Base-by-base conservation (phyloP, 2,888 invertebrate species). In the Xiphydria camelus region DNA sequence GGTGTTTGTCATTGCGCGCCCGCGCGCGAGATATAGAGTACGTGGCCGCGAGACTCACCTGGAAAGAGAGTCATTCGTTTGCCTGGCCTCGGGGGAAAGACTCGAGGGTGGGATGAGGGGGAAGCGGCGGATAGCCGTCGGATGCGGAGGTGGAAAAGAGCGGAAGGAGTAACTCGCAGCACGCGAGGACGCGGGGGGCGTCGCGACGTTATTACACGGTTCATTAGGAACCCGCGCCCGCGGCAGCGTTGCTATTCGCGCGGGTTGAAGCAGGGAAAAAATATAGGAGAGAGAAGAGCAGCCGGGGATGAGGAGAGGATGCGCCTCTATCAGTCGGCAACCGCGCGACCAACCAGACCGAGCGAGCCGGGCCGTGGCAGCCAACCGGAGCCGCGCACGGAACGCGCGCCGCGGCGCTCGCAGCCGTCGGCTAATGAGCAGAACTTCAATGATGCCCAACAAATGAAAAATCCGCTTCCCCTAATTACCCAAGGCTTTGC, bases 151-250 rank as follows among this genome's bases (percentile, higher is more conserved):
- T n/a, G n/a, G n/a, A n/a, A n/a, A n/a, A n/a, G n/a, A n/a, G n/a
- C n/a, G n/a, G n/a, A n/a, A n/a, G n/a, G n/a, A n/a, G n/a, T n/a
- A n/a, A n/a, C n/a, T n/a, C n/a, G n/a, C n/a, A 21, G 22, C 14
- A 18, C 20, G 34, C 12, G 10, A 23, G 39, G 31, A 35, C 23
- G 42, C 21, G 47, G 41, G 23, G 49, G 46, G 58, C 57, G 54
- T 57, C 59, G 64, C 66, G 69, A 68, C 68, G 64, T 66, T 69
- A 69, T 69, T 68, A 70, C 67, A 68, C 61, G 65, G 66, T 70
- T 70, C 68, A 70, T 69, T 70, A 70, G 63, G 64, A 25, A 34
- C 37, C 39, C 33, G 33, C 40, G 45, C 45, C 45, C 34, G 40
- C 45, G 45, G 43, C 43, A 31, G 37, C 36, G 38, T 38, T 38